A percentile compares a stretch with the other conserved stretches of the same genome.
These are phyloP conservation scores for Rhombomys opimus DNA, from an alignment of 2,113 vertebrate species.

Conservation along the genomic window DNA sequence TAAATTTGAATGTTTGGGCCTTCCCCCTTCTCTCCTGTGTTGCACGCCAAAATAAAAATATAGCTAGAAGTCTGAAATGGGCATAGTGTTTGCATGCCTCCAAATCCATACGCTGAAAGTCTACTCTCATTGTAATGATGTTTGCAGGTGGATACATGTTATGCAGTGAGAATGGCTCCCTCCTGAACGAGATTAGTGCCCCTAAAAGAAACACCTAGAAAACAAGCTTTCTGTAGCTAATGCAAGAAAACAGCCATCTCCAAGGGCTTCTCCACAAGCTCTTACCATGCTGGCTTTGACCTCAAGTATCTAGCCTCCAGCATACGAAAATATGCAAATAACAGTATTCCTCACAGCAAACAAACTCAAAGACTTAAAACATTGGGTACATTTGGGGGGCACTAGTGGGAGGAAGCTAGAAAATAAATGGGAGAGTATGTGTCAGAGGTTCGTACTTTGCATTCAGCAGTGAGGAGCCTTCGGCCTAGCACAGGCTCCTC, in stretches of 20 bases:
- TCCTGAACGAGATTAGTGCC: neutral
- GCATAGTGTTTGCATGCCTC: neutral
- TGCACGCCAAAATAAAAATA: neutral
- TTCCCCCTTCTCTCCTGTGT: neutral
- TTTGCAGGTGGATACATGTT: neutral
- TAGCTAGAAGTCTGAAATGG: neutral
- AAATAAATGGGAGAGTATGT: neutral
- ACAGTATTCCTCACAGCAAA: neutral
- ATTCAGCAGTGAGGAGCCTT: neutral
- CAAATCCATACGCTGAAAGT: neutral
- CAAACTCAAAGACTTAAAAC: neutral
- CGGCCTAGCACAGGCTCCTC: neutral
- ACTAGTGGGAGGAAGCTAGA: neutral
- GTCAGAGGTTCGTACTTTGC: neutral
- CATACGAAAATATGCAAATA: neutral
- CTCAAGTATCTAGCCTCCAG: neutral
- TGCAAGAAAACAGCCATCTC: neutral
- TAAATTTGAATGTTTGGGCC: neutral
- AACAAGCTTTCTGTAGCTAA: neutral
- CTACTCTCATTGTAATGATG: no score
- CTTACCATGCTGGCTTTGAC: neutral
- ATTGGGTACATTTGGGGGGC: neutral
- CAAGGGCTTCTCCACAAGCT: neutral
- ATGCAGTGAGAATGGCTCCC: neutral
- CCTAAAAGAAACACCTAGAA: neutral